phyloP scores from a whole-genome alignment of 2,888 invertebrate species.

The Cryptus armator region DNA sequence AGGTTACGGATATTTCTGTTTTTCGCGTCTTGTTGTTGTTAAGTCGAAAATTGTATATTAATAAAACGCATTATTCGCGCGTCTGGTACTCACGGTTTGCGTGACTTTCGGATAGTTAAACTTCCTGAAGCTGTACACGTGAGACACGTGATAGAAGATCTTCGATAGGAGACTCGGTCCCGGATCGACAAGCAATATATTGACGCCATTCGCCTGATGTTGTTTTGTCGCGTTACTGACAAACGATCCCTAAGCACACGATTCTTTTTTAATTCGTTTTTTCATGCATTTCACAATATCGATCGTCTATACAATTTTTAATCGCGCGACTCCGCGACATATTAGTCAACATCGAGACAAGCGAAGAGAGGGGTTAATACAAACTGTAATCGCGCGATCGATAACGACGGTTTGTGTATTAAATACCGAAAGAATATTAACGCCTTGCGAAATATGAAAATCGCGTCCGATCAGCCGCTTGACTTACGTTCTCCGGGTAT shows the following conservation, averaged over 20 bases:
- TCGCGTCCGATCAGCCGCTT: not conserved
- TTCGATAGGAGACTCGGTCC: slow-evolving; percentile 85
- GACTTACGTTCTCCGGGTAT: slow-evolving; percentile 78
- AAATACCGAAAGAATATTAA: slow-evolving; percentile 6
- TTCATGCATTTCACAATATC: not conserved
- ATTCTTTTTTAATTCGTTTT: slow-evolving; percentile 22
- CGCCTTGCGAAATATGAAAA: slow-evolving; percentile 18
- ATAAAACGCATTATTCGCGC: slow-evolving; percentile 21
- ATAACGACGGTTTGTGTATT: not conserved
- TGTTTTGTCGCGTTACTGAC: slow-evolving; percentile 86
- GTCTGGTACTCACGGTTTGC: slow-evolving; percentile 82
- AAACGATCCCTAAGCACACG: slow-evolving; percentile 87
- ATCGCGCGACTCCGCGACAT: slow-evolving; percentile 10
- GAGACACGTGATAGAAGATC: slow-evolving; percentile 87
- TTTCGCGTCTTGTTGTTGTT: not conserved
- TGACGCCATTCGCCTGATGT: slow-evolving; percentile 86
- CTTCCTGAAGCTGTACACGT: slow-evolving; percentile 88
- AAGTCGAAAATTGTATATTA: too few relatives aligned
- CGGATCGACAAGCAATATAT: slow-evolving; percentile 87
- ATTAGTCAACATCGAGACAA: slow-evolving; percentile 1
- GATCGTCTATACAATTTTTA: not conserved
- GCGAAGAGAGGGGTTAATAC: not conserved
- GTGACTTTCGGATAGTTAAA: slow-evolving; percentile 90
- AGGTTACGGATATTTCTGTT: slow-evolving; percentile 1
- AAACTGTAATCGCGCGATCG: slow-evolving; percentile 32